Percentiles rank a stretch among this genome's conserved stretches.
phyloP scores from a whole-genome alignment of 1,140 invertebrate species.

The Watersipora subatra region DNA sequence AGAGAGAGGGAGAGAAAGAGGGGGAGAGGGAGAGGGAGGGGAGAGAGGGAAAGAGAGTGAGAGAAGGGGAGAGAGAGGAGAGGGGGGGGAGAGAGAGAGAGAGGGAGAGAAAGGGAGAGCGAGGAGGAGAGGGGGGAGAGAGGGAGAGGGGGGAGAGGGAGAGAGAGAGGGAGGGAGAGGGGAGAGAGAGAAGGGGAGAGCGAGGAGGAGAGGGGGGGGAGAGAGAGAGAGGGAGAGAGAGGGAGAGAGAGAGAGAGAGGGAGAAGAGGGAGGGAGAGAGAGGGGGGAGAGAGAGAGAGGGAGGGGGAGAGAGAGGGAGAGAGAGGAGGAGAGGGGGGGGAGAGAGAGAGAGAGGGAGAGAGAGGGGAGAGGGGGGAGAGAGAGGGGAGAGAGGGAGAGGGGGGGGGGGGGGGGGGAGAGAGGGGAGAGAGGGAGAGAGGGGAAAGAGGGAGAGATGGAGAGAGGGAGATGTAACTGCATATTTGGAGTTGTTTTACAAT shows the following conservation, averaged over 20 bases:
- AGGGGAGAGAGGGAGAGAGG: not conserved
- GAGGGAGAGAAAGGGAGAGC: conserved; percentile 1
- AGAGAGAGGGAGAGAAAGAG: not conserved
- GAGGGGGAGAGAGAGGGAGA: not conserved
- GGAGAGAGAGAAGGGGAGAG: too few relatives aligned
- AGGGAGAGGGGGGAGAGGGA: conserved; percentile 2
- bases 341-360: not conserved
- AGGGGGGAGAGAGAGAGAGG: not conserved
- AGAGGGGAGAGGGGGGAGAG: not conserved
- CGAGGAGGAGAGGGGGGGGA: not conserved
- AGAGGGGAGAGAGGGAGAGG: not conserved
- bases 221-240: conserved; percentile 8
- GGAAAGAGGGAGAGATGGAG: too few relatives aligned
- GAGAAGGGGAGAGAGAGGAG: not conserved
- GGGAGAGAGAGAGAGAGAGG: conserved; percentile 6
- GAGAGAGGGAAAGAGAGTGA: too few relatives aligned
- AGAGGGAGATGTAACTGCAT: too few relatives aligned
- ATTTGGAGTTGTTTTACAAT: too few relatives aligned
- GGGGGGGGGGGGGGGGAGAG: not conserved
- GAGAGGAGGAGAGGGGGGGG: not conserved
- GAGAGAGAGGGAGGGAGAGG: conserved; percentile 4
- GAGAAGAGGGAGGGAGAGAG: conserved; percentile 3
- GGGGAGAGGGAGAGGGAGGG: not conserved
- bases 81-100: conserved; percentile 5
- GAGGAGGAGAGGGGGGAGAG: conserved; percentile 1